Base-by-base conservation (phyloP, 1,140 invertebrate species). In the Cotesia chilonis region DNA sequence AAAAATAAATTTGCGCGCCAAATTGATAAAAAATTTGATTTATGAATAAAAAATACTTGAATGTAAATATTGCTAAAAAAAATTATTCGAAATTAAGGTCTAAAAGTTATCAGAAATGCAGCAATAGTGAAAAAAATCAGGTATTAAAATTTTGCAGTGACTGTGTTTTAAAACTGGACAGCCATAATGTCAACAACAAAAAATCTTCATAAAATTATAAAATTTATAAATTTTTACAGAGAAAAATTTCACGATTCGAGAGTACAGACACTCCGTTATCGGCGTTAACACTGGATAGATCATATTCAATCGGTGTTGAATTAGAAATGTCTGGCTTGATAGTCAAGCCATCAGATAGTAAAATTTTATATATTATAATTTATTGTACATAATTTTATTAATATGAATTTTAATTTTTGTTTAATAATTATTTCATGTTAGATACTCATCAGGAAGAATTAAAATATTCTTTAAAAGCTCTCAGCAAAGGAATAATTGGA, bases 271-370 rank as follows among this genome's bases (percentile, higher is more conserved):
- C 92, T 2, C 91, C 91, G 0, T 86, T 88, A 61, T 87, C 88
- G 12, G 82, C 91, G 20, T 76, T 89, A 28, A 81, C 87, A 52
- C 89, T 89, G 1, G 88, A 89, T 72, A 88, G 88, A 76, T 89
- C 87, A 0, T 91, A 92, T 81, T 88, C 90, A 4, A 88, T 92
- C 66, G 91, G 92, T 28, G 89, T 92, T 1, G 89, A 89, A 17
- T 81, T 93, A 1, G 92, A 92, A 17, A 84, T 93, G 3, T 90
- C 90, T 2, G 92, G 92, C 6, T 87, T 93, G 35, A 88, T 93
- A 9, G 89, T 92, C 2, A 90, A 92, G 75, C 92, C 91, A 36
- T 85, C 90, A 37, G 89, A 90, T 81, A 92, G 92, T 93, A 38
- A 59, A 10, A 66, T 54, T 5, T 55, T n/a, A 6, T 7, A 28